These are phyloP conservation scores for Phthorimaea operculella DNA, from an alignment of 1,140 invertebrate species.

Conservation along the genomic window DNA sequence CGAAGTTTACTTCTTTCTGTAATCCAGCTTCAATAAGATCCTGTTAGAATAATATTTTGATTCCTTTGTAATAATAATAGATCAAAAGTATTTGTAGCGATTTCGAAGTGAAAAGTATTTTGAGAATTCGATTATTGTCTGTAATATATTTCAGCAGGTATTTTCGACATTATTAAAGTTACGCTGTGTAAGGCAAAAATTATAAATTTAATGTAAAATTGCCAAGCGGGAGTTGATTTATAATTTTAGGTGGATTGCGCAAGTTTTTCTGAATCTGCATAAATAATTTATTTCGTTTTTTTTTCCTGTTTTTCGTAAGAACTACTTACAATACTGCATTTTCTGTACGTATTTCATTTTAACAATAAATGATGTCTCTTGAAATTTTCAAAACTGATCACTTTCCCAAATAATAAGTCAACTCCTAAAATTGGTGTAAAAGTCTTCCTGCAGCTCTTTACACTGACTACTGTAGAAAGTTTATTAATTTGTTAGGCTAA, in stretches of 20 bases:
- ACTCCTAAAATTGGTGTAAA: slow-evolving; percentile 39
- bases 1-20: too few relatives aligned
- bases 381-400: too few relatives aligned
- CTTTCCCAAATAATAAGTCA: slow-evolving; percentile 13
- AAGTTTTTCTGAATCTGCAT: too few relatives aligned
- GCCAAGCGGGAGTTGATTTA: slow-evolving; percentile 29
- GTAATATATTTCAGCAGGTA: slow-evolving; percentile 42
- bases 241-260: slow-evolving; percentile 7
- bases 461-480: slow-evolving; percentile 62
- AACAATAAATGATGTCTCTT: too few relatives aligned
- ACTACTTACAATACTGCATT: too few relatives aligned
- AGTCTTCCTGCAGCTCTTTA: slow-evolving; percentile 67
- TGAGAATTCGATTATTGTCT: slow-evolving; percentile 37
- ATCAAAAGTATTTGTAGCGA: slow-evolving; percentile 24
- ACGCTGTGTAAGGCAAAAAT: slow-evolving; percentile 48
- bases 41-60: background rate
- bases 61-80: background rate
- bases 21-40: background rate
- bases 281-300: too few relatives aligned
- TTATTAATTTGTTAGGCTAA: slow-evolving; percentile 55
- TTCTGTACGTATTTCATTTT: too few relatives aligned
- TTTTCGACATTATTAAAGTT: slow-evolving; percentile 59
- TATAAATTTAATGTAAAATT: slow-evolving; percentile 37
- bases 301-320: too few relatives aligned
- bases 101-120: slow-evolving; percentile 39